A percentile compares a stretch with the other conserved stretches of the same genome.
Evolutionary conservation across 2,797 vertebrate species (phyloP).

Genomic region (Echiichthys vipera): DNA sequence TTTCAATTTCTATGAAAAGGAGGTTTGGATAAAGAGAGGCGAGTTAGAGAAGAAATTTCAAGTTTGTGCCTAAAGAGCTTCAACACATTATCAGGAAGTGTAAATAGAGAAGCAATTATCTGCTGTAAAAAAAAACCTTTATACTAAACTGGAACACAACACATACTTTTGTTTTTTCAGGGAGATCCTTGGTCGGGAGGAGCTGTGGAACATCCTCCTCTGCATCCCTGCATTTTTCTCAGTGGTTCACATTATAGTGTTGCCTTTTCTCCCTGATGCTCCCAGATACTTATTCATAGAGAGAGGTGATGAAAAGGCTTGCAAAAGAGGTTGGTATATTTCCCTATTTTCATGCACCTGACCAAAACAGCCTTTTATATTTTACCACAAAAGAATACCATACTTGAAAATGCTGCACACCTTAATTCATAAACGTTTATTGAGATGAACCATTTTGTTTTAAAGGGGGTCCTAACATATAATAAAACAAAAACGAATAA

Average conservation of each 20-base stretch:
- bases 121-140: background rate
- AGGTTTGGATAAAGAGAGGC: background rate
- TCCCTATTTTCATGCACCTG: background rate
- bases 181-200: slow-evolving; percentile 85
- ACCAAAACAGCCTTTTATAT: background rate
- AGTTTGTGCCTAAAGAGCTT: background rate
- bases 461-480: no score
- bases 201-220: slow-evolving; percentile 86
- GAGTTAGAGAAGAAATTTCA: background rate
- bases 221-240: slow-evolving; percentile 75
- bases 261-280: slow-evolving; percentile 89
- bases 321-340: slow-evolving; percentile 82
- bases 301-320: slow-evolving; percentile 81
- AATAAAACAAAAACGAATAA: no score
- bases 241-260: slow-evolving; percentile 76
- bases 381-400: background rate
- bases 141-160: background rate
- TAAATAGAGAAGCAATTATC: background rate
- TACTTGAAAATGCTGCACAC: no score
- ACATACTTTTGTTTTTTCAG: slow-evolving; percentile 60
- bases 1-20: background rate
- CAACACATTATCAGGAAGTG: background rate
- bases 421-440: no score
- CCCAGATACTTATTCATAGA: slow-evolving; percentile 90
- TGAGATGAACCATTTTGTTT: no score